Evolutionary conservation across 92 coral and sea anemone genomes (phyloP), one percentile per base, ranked within the genome.

Genomic region (Palythoa grandis): DNA sequence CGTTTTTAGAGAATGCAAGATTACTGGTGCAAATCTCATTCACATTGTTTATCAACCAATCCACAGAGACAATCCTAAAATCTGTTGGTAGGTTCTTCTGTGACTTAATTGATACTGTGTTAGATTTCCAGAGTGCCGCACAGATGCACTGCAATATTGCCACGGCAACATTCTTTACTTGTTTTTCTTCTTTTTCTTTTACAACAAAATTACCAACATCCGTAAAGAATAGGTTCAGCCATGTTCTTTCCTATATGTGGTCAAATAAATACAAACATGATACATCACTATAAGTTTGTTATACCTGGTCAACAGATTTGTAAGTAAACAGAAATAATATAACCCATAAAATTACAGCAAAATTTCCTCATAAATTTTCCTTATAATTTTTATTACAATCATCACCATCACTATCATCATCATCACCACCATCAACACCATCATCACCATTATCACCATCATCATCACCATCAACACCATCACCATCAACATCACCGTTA

Each of bases 1-100:
- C 58, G 65, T n/a, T 25, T 35, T 25, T 65, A 58, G 60, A 5
- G 25, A 19, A 22, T 79, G 38, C 56, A 20, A 79, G 74, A 63
- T 50, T 65, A 65, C 84, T 63, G 60, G 74, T 20, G n/a, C 58
- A 79, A n/a, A 79, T 20, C 47, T 63, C 74, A 63, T 79, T 65
- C 61, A 79, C 40, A 63, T 47, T 79, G 10, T 40, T 65, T 7
- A 79, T 47, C 74, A 79, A 69, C 84, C 84, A 79, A 4, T 65
- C 84, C 58, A 79, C 40, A 11, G 84, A 79, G 23, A 79, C 23
- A 63, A 79, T 23, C 74, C 65, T 24, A 66, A 79, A 79, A 0
- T 79, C 4, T 47, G 65, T 5, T 79, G 74, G 84, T 22, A 79
- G 61, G 43, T 38, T 65, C 39, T 50, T 65, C 38, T 43, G 53